These are phyloP conservation scores for Erebia palarica DNA, from an alignment of 2,888 invertebrate species.

Conservation along the genomic window DNA sequence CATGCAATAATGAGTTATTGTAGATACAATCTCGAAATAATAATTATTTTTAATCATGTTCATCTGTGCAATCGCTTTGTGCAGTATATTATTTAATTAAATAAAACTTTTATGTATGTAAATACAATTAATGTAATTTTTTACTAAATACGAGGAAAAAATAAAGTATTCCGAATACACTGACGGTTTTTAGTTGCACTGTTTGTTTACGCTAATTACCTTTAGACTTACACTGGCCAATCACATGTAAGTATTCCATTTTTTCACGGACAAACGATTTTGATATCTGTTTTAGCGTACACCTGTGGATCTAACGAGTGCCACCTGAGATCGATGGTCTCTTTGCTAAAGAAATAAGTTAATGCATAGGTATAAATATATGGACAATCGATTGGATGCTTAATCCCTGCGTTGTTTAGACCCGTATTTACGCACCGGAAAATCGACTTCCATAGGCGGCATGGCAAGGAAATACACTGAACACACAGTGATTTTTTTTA, in stretches of 20 bases:
- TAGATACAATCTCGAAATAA: conserved; percentile 41
- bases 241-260: conserved; percentile 33
- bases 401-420: background rate
- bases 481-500: no score
- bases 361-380: no score
- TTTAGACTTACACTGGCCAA: conserved; percentile 24
- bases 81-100: conserved; percentile 45
- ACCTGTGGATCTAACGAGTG: background rate
- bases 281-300: background rate
- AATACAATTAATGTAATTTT: conserved; percentile 76
- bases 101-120: conserved; percentile 62
- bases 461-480: no score
- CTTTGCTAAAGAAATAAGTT: no score
- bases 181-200: conserved; percentile 54
- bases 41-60: conserved; percentile 49
- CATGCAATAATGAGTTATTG: conserved; percentile 34
- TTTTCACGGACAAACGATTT: background rate
- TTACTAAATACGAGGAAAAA: conserved; percentile 72
- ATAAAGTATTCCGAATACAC: conserved; percentile 72
- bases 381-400: background rate
- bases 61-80: conserved; percentile 61
- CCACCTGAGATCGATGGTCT: background rate
- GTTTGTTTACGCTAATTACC: conserved; percentile 16
- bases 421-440: background rate
- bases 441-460: no score